Percentiles rank a stretch among this genome's conserved stretches.
These are phyloP conservation scores for Muntiacus muntjak DNA, from an alignment of 2,113 vertebrate genomes.

Conservation along the genomic window DNA sequence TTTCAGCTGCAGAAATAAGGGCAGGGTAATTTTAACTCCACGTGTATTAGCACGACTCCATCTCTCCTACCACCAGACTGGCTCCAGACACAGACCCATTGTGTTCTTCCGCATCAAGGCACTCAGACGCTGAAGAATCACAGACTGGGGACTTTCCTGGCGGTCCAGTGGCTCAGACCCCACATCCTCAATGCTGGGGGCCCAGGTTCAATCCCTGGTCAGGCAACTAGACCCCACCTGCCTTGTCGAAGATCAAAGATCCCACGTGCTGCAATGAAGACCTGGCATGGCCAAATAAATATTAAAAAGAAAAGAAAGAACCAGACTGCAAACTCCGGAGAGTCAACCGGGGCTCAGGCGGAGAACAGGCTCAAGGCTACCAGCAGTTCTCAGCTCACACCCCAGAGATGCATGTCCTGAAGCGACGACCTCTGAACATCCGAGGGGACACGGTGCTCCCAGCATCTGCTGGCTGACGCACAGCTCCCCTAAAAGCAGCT, in stretches of 20 bases:
- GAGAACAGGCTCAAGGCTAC: neutral
- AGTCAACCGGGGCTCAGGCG: neutral
- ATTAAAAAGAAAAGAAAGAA: neutral
- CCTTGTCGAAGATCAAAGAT: neutral
- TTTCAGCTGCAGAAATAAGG: slow-evolving; percentile 46
- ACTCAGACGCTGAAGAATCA: neutral
- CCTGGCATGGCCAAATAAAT: neutral
- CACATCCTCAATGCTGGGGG: neutral
- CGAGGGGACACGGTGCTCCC: neutral
- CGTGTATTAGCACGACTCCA: neutral
- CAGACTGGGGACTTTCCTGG: neutral
- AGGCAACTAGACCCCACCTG: neutral
- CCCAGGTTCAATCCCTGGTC: neutral
- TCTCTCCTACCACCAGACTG: neutral
- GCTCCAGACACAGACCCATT: neutral
- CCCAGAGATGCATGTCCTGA: neutral
- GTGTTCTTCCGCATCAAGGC: neutral
- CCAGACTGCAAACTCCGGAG: neutral
- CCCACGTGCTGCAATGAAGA: neutral
- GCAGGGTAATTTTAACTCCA: slow-evolving; percentile 51
- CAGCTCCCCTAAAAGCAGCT: neutral
- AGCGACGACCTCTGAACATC: neutral
- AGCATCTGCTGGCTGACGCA: neutral
- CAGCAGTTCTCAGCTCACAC: fast-evolving
- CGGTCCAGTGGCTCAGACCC: neutral